Percentiles rank a stretch among this genome's conserved stretches.
These are phyloP conservation scores for Lottia scabra DNA, from an alignment of 2,888 invertebrate genomes.

Conservation along the genomic window DNA sequence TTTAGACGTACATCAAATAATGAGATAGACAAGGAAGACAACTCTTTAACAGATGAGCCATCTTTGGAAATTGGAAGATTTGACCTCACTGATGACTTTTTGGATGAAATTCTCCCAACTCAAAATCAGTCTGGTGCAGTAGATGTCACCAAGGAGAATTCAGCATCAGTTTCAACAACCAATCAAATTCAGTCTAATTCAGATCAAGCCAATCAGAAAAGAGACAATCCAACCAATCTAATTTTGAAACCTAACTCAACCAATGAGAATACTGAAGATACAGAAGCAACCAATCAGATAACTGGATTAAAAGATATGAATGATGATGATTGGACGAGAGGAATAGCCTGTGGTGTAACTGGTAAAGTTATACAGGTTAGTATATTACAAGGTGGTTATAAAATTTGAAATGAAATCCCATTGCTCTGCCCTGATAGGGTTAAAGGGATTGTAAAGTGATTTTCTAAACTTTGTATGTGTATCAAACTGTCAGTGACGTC, in stretches of 20 bases:
- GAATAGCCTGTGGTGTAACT: constrained; percentile 17
- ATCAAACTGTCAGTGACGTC: too few species aligned
- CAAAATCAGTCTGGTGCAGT: neutral
- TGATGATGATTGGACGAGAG: constrained; percentile 14
- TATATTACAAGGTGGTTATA: too few species aligned
- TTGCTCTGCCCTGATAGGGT: too few species aligned
- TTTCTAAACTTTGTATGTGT: too few species aligned
- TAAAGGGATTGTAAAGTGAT: too few species aligned
- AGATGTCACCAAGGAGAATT: neutral
- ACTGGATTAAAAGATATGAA: constrained; percentile 34
- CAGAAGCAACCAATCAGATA: neutral
- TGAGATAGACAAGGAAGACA: too few species aligned
- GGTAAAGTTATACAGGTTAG: neutral
- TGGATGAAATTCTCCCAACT: constrained; percentile 8
- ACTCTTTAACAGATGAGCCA: neutral
- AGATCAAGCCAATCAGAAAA: neutral
- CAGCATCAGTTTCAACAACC: too few species aligned
- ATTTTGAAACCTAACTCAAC: neutral
- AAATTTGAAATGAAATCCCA: too few species aligned
- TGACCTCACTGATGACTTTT: constrained; percentile 7
- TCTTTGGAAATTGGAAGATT: constrained; percentile 8
- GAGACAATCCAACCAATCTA: neutral
- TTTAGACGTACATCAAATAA: too few species aligned
- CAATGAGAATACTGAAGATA: constrained; percentile 8
- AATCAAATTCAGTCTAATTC: too few species aligned